Evolutionary conservation across 2,113 vertebrate species (phyloP), one percentile per base, ranked within the genome.

Genomic region (Protobothrops flavoviridis): DNA sequence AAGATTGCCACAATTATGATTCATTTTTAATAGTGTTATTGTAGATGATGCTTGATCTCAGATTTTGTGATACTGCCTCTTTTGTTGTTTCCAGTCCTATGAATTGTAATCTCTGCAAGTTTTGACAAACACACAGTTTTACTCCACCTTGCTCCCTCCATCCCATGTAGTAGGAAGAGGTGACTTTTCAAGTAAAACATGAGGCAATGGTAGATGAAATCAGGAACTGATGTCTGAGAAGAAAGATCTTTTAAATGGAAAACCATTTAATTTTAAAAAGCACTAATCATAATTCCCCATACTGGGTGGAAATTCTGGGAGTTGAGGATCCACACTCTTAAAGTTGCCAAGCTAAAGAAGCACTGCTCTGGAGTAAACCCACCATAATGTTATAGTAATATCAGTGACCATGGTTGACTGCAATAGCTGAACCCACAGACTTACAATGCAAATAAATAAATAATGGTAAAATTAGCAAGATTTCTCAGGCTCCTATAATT

Each of bases 11-110:
- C 92, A 90, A n/a, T 7, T 2, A 89, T 5, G 6, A 89, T 61
- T 52, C 33, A 3, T 90, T 87, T 81, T 33, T 93, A 87, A 90
- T 90, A 94, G 5, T 8, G 91, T 88, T 74, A 26, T 94, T 61
- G 56, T 15, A 89, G 91, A 69, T 55, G 52, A 57, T 39, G 53
- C 87, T 21, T 74, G 59, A n/a, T 90, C 94, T 94, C 93, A 87
- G 94, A 91, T n/a, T 15, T 5, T 3, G n/a, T 53, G 50, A 43
- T 56, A 13, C 33, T 90, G 90, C 15, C 52, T 11, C 39, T 24
- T 21, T 91, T 7, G 39, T 6, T 17, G 29, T 2, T 15, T 33
- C 1, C 26, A 20, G 17, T 0, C 1, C 57, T 26, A 55, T 53
- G 4, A 20, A 20, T 0, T 2, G 53, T 87, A 87, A 52, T 13